A percentile compares a stretch with the other conserved stretches of the same genome.
Conservation (phyloP, 2,113 vertebrate species). For the Callithrix jacchus region DNA sequence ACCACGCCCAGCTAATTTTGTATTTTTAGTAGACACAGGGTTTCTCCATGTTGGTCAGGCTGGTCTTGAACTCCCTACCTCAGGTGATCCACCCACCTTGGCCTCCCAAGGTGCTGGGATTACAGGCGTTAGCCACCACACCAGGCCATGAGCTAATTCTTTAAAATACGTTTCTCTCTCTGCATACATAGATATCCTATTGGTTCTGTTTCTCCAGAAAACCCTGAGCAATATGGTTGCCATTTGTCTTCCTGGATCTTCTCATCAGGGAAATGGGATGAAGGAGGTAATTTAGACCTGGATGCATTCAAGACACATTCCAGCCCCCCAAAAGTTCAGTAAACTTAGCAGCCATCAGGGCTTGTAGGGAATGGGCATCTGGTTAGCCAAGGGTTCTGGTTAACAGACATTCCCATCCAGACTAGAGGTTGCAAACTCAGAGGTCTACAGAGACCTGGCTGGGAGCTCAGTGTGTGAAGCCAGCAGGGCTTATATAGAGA, state of each 20-base stretch:
- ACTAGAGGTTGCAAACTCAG: not conserved
- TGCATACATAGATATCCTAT: accelerated
- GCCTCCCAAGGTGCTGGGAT: too few species aligned
- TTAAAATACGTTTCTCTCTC: not conserved
- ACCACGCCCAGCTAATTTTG: too few species aligned
- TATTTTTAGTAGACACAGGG: too few species aligned
- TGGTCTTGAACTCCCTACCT: too few species aligned
- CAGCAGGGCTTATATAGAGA: not conserved
- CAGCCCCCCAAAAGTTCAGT: not conserved
- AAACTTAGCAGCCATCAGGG: not conserved
- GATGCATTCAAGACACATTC: not conserved
- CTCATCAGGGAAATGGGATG: not conserved
- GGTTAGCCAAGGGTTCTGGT: not conserved
- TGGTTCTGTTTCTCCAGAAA: not conserved
- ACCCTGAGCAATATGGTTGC: not conserved
- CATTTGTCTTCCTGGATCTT: not conserved
- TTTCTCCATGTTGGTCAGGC: too few species aligned
- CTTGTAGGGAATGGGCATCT: accelerated
- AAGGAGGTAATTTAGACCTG: not conserved
- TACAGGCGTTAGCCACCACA: too few species aligned
- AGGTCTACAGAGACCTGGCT: not conserved
- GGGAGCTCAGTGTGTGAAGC: not conserved
- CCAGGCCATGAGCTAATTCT: not conserved
- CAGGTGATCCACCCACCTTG: too few species aligned
- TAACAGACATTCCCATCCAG: not conserved